Evolutionary conservation across 23 tunicate species (phyloP).

Genomic region (Phallusia fumigata): DNA sequence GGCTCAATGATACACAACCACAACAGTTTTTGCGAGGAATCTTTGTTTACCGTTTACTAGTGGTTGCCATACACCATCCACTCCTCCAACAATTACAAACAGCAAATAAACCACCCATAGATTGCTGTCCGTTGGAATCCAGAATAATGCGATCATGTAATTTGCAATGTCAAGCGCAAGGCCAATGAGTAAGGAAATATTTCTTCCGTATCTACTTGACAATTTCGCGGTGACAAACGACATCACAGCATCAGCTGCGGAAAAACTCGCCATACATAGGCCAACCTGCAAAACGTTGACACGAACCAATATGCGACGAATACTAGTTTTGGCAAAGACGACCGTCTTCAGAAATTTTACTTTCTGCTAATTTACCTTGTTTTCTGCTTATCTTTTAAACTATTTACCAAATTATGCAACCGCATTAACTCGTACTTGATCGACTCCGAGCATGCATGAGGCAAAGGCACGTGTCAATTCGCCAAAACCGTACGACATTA

Average conservation of each 20-base stretch:
- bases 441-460: constrained; percentile 70
- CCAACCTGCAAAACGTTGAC: constrained; percentile 41
- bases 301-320: neutral
- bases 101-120: constrained; percentile 59
- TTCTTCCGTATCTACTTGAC: constrained; percentile 26
- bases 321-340: neutral
- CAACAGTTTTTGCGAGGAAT: neutral
- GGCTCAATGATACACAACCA: no score
- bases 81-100: constrained; percentile 32
- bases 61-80: constrained; percentile 68
- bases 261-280: constrained; percentile 19
- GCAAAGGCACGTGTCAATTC: constrained; percentile 64
- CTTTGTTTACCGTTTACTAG: constrained; percentile 34
- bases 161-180: constrained; percentile 28
- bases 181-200: constrained; percentile 13
- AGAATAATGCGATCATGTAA: constrained; percentile 46
- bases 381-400: no score
- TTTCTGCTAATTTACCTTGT: no score
- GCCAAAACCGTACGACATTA: constrained; percentile 35
- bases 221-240: constrained; percentile 32
- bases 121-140: constrained; percentile 39
- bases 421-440: constrained; percentile 18
- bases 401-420: neutral
- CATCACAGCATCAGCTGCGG: constrained; percentile 24
- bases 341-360: no score